Conservation (phyloP, 2,113 vertebrate genomes). For the Synodontis membranacea region DNA sequence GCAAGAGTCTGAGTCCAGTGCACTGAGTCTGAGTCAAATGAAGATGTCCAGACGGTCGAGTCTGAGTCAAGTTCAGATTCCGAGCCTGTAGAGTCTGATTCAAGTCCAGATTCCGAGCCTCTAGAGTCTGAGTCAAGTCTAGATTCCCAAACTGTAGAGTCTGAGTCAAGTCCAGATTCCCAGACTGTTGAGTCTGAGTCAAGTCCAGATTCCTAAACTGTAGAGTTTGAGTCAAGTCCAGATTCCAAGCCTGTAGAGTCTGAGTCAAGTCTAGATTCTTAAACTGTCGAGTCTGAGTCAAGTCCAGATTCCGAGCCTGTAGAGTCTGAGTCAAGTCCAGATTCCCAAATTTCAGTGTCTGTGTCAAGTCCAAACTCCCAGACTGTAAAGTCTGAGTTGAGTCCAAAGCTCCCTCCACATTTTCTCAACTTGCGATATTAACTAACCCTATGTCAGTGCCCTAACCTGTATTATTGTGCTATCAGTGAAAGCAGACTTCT, state of each 20-base stretch:
- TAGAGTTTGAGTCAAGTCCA: background rate
- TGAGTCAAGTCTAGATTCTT: background rate
- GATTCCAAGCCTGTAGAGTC: no score
- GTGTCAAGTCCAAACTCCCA: background rate
- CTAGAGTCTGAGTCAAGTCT: background rate
- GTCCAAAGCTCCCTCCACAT: background rate
- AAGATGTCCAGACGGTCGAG: background rate
- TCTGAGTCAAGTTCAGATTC: no score
- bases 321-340: background rate
- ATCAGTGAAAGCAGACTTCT: background rate
- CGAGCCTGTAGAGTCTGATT: no score
- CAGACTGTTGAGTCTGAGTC: background rate
- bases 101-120: background rate
- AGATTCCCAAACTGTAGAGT: background rate
- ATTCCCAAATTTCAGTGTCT: background rate
- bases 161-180: background rate
- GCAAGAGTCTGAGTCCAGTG: background rate
- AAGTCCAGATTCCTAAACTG: background rate
- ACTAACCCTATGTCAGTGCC: background rate
- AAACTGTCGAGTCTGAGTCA: background rate
- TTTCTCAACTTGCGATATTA: background rate
- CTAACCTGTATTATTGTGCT: background rate
- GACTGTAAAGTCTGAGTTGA: no score
- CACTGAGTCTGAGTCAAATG: background rate
- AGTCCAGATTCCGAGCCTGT: no score